Conservation (phyloP, 2,888 invertebrate species). For the Sipunculus nudus region DNA sequence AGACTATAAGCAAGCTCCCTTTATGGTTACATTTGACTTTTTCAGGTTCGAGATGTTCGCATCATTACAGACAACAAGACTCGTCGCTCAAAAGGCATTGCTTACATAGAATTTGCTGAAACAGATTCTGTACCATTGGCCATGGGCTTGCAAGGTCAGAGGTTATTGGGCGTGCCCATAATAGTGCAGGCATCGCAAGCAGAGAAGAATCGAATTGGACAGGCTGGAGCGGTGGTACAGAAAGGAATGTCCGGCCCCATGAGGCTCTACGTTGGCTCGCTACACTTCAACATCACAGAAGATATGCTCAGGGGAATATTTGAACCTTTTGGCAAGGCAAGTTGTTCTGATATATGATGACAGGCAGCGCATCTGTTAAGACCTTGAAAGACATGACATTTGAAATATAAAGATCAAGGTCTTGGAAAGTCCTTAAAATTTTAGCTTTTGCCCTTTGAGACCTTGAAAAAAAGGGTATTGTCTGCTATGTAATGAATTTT, state of each 20-base stretch:
- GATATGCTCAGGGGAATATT: conserved; percentile 99
- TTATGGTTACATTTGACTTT: not conserved
- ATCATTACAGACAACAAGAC: conserved; percentile 99
- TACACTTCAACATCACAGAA: conserved; percentile 98
- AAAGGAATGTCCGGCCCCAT: conserved; percentile 79
- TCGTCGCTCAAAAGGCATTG: conserved; percentile 97
- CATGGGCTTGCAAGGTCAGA: conserved; percentile 93
- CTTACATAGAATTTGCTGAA: conserved; percentile 99
- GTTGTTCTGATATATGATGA: too few species aligned
- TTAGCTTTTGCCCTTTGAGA: too few species aligned
- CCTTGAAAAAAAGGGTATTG: too few species aligned
- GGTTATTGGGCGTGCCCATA: conserved; percentile 93
- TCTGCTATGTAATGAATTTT: too few species aligned
- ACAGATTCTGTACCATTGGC: conserved; percentile 97
- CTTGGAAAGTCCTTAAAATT: not conserved
- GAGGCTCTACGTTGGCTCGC: conserved; percentile 94
- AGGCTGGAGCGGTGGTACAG: conserved; percentile 53
- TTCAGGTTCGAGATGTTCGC: conserved; percentile 86
- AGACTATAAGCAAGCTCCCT: too few species aligned
- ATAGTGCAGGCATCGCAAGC: conserved; percentile 98
- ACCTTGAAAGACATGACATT: not conserved
- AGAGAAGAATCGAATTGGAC: conserved; percentile 73
- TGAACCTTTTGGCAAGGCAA: conserved; percentile 92
- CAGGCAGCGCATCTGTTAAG: not conserved
- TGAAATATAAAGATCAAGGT: too few species aligned